phyloP scores from a whole-genome alignment of 2,797 vertebrate species.

The Siniperca scherzeri region DNA sequence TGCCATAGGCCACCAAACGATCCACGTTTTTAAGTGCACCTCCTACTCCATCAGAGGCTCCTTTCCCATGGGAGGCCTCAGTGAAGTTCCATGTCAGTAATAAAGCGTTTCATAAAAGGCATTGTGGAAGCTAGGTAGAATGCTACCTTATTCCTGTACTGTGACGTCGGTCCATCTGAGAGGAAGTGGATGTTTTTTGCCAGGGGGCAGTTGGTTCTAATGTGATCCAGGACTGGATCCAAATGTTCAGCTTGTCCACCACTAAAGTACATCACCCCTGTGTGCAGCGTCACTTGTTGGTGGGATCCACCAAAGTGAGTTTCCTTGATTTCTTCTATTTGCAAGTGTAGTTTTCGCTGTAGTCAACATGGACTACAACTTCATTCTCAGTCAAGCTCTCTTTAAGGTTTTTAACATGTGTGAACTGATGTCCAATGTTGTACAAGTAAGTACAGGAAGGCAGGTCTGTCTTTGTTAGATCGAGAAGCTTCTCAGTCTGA shows the following conservation, averaged over 20 bases:
- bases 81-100: background rate
- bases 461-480: background rate
- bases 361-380: background rate
- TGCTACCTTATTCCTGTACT: background rate
- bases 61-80: background rate
- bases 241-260: background rate
- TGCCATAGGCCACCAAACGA: slow-evolving; percentile 11
- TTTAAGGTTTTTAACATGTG: background rate
- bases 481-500: background rate
- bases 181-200: background rate
- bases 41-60: background rate
- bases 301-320: background rate
- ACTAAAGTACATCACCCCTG: background rate
- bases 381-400: background rate
- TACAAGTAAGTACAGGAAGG: background rate
- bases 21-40: background rate
- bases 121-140: background rate
- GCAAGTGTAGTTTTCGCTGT: background rate
- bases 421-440: background rate
- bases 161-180: background rate
- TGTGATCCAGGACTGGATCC: background rate
- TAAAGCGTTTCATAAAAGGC: background rate
- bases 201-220: background rate
- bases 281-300: background rate
- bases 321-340: background rate